Conservation (phyloP, 1,140 invertebrate species). For the Drosophila seguyi region DNA sequence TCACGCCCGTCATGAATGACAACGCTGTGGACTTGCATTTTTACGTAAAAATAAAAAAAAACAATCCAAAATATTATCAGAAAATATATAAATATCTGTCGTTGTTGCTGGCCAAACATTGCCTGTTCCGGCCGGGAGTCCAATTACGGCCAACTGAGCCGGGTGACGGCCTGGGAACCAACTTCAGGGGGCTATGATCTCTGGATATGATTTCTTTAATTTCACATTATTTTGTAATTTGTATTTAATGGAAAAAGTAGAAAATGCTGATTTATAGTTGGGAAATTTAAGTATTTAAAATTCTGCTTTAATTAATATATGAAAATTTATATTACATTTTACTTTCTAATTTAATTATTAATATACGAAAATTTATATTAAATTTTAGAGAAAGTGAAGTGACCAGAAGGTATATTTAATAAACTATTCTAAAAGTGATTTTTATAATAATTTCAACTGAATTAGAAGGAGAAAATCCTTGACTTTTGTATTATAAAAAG, state of each 20-base stretch:
- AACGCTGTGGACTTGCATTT: conserved; percentile 24
- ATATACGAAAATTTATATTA: too few species aligned
- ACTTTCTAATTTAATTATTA: too few species aligned
- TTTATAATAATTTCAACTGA: too few species aligned
- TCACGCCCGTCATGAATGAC: conserved; percentile 70
- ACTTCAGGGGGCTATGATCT: conserved; percentile 1
- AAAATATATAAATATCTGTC: background rate
- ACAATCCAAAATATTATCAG: background rate
- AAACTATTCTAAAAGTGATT: too few species aligned
- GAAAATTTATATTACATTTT: too few species aligned
- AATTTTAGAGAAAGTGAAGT: too few species aligned
- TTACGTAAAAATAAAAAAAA: conserved; percentile 24
- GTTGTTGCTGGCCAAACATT: conserved; percentile 2
- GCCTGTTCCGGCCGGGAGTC: conserved; percentile 4
- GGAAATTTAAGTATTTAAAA: background rate
- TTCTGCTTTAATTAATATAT: too few species aligned
- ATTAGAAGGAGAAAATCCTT: too few species aligned
- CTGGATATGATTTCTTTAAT: background rate
- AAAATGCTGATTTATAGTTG: too few species aligned
- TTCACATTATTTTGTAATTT: background rate
- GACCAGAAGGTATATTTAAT: too few species aligned
- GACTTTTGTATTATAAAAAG: too few species aligned
- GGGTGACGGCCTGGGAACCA: conserved; percentile 23
- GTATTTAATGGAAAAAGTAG: background rate
- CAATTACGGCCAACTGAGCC: conserved; percentile 14